These are phyloP conservation scores for Carollia perspicillata DNA, from an alignment of 2,113 vertebrate species.

Conservation along the genomic window DNA sequence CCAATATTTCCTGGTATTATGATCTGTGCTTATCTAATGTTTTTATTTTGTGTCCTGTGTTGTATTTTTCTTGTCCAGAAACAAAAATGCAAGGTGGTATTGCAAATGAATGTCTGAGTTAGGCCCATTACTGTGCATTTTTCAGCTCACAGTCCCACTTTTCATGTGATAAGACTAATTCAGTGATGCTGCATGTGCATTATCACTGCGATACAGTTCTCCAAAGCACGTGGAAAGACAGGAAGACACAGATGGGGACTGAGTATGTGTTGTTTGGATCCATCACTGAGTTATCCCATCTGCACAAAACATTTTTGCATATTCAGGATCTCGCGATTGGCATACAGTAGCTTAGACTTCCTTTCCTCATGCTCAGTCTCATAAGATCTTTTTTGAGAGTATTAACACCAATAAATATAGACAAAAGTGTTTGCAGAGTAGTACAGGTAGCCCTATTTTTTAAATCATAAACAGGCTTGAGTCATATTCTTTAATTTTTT, in stretches of 20 bases:
- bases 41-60: neutral
- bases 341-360: neutral
- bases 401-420: neutral
- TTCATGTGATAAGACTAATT: neutral
- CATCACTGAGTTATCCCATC: neutral
- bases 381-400: neutral
- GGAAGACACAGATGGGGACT: neutral
- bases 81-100: neutral
- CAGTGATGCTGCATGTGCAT: neutral
- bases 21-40: neutral
- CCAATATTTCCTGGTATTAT: neutral
- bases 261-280: neutral
- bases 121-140: neutral
- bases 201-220: neutral
- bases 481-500: neutral
- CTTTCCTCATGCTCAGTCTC: neutral
- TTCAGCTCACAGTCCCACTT: neutral
- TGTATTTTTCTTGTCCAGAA: slow-evolving; percentile 22
- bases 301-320: neutral
- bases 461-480: neutral
- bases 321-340: neutral
- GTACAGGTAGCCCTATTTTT: neutral
- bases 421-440: neutral
- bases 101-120: neutral
- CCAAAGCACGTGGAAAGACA: neutral